Base-by-base conservation (phyloP, 2,888 invertebrate species). In the Drosophila pegasa region DNA sequence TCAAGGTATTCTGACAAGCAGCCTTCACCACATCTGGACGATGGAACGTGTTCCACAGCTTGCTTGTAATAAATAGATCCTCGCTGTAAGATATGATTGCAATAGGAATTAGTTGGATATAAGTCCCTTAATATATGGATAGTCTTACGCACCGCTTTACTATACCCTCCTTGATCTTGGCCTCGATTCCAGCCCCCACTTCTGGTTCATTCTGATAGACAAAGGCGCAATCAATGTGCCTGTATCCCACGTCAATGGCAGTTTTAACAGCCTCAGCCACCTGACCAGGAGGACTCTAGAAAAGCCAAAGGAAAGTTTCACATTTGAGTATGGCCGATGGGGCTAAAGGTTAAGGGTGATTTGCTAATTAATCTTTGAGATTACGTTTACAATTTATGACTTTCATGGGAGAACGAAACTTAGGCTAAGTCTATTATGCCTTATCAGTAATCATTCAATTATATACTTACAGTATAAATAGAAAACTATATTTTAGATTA, bases 31-130 rank as follows among this genome's bases (percentile, higher is more conserved):
- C 92, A 66, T 96, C 96, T 0, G 94, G 94, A 12, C 94, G 94
- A 90, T 98, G 98, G 91, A 94, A 97, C 0, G 97, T 97, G 93
- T 97, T 97, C 98, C 98, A 98, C 20, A 97, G 91, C 94, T 97
- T 96, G 54, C 96, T 96, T 0, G 95, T 95, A 72, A 96, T 93
- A 90, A 96, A 96, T 0, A 96, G 91, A 38, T 95, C 95, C 88
- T 95, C 94, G 25, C 91, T 91, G 7, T 12, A 52, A 20, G 20
- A 31, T 1, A 22, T 29, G 7, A 18, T 16, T 27, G 27, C 16
- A n/a, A 2, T 45, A 12, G 9, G 9, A 27, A 16, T 5, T 7
- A 7, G 3, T 25, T 45, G 2, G 16, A 27, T 0, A 12, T 45
- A 16, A 10, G 5, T 16, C 10, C 1, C 12, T 7, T 45, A 12